Base-by-base conservation (phyloP, 2,888 invertebrate species). In the Plebejus anna region DNA sequence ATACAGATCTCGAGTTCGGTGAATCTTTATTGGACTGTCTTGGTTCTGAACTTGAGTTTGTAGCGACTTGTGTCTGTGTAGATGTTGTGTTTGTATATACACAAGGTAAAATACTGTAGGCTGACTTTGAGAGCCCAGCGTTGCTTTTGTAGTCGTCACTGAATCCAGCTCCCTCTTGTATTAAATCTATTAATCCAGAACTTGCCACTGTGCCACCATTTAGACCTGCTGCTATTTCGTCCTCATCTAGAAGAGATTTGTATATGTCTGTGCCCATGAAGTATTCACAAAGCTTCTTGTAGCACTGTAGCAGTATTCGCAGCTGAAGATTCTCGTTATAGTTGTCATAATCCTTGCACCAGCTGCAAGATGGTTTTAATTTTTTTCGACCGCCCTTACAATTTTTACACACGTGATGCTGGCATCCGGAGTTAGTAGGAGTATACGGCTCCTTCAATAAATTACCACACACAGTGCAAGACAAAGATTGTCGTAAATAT, bases 401-500 rank as follows among this genome's bases (percentile, higher is more conserved):
- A 76, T 95, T 95, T 82, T 96, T 96, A 89, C 98, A 98, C 61
- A 98, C 97, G 90, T 97, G 97, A 90, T 98, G 98, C 88, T 97
- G 97, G 90, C 98, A 98, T 80, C 96, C 96, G 4, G 96, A 95
- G 82, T 96, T 96, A 32, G 95, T 95, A 22, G 98, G 97, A 57
- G 97, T 96, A 85, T 96, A 96, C 6, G 98, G 98, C 85, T 97
- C 96, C 81, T 96, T 96, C 77, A 98, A 90, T 81, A 98, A 94
- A 86, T 97, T 96, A 79, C 97, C 96, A 89, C 98, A 98, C 77
- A 98, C 98, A 77, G 97, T 97, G 91, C 98, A 98, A 82, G 97
- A 97, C 83, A 98, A 94, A 80, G 97, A 96, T 88, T 97, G 97
- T 78, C 98, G 95, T 85, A 98, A 94, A 91, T 97, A 97, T 5